Evolutionary conservation across 2,113 vertebrate species (phyloP).

Genomic region (Chaetodon trifascialis): DNA sequence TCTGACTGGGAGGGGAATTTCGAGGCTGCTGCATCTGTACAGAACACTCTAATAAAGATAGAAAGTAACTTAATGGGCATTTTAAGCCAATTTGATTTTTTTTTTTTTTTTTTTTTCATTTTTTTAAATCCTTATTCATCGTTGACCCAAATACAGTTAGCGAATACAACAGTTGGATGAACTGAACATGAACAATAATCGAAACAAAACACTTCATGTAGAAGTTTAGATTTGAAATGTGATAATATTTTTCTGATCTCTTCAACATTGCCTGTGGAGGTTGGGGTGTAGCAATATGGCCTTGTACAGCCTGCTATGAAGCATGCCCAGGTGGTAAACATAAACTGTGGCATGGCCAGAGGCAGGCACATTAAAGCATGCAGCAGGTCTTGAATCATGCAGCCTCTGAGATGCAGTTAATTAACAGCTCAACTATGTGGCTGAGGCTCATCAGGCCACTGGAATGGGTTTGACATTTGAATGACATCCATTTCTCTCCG

Average conservation of each 20-base stretch:
- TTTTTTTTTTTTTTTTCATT: too few species aligned
- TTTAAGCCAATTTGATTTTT: too few species aligned
- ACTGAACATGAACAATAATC: too few species aligned
- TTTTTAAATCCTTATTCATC: too few species aligned
- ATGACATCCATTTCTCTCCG: constrained; percentile 63
- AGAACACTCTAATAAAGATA: too few species aligned
- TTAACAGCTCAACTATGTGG: constrained; percentile 35
- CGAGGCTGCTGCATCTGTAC: too few species aligned
- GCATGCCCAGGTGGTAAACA: background rate
- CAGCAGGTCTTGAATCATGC: constrained; percentile 16
- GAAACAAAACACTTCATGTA: too few species aligned
- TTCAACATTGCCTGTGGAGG: background rate
- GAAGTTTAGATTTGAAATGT: too few species aligned
- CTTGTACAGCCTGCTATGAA: background rate
- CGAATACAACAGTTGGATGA: too few species aligned
- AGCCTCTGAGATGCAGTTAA: constrained; percentile 49
- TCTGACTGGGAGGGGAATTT: too few species aligned
- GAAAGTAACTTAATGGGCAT: too few species aligned
- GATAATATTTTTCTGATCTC: background rate
- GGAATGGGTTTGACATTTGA: constrained; percentile 67
- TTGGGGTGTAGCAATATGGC: background rate
- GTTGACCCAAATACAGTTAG: too few species aligned
- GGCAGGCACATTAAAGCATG: background rate
- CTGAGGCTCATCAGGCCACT: constrained; percentile 40
- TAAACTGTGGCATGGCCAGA: background rate